Base-by-base conservation (phyloP, 2,797 vertebrate genomes). In the Oreortyx pictus region DNA sequence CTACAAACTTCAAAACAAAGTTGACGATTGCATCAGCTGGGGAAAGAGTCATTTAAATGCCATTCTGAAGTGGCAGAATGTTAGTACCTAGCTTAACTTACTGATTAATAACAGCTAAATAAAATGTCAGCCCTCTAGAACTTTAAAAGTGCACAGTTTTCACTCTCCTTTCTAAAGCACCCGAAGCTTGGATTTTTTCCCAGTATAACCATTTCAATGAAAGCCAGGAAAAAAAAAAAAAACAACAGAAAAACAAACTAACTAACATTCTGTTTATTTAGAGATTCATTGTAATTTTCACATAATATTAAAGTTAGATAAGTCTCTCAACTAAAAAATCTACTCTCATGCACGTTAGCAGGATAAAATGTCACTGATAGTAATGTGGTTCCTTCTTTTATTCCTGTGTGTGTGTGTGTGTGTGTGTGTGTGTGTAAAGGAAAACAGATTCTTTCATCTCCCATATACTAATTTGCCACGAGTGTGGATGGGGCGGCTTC, bases 41-140 rank as follows among this genome's bases (percentile, higher is more conserved):
- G 10, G 5, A 0, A 2, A 37, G 82, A 59, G 35, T 39, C 0
- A 82, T 79, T 84, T 73, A 44, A 80, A 67, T 47, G 57, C 11
- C 29, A 52, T 14, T 17, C 16, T 64, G 22, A 71, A 92, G 57
- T 33, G 22, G 27, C 31, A 79, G 39, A 15, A 47, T 39, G 11
- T 49, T 62, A 54, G 25, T 33, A 89, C 84, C 18, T 59, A 79
- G 29, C n/a, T 82, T 79, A 82, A 89, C 20, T 73, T 90, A 64
- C 52, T 73, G 57, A 81, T 68, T 75, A 86, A 59, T 13, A 62
- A 41, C 15, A 93, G 50, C 52, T 89, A 87, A 90, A 67, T 80
- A 92, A 87, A 89, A 85, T 24, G 13, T 71, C 57, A 80, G 20
- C 16, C 57, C n/a, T 80, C 27, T 75, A 80, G 65, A 92, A 82